Evolutionary conservation across 2,888 invertebrate genomes (phyloP), one percentile per base, ranked within the genome.

Genomic region (Clunio marinus): DNA sequence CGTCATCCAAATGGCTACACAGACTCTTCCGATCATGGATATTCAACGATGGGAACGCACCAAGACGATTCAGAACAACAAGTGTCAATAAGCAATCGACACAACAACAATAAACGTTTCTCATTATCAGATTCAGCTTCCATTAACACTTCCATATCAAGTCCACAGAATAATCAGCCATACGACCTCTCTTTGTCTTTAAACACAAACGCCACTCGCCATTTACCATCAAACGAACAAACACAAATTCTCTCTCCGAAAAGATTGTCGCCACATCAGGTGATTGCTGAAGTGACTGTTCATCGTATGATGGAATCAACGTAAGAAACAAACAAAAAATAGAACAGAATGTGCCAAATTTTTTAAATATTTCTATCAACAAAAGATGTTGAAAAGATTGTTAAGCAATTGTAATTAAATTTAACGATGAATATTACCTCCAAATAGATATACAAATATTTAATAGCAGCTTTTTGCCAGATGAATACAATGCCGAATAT

Each of bases 221-320:
- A 27, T 13, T 32, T 22, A 10, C 58, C 62, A 22, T 32, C 51
- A 60, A 51, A 24, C 7, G 51, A 69, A 80, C 4, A 69, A 82
- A 83, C 7, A 80, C 81, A 2, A 22, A 78, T 83, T 70, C 82
- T 83, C 10, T 80, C 83, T 69, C 83, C 82, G 15, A 81, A 81
- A 72, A 81, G 81, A 69, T 57, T 71, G 58, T 71, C 71, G 37
- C 73, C 76, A 8, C 85, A 85, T 76, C 84, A 83, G 76, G 85
- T 93, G 70, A 81, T 93, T 73, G 93, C 91, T 58, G 89, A 92
- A n/a, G 93, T 93, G 27, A 93, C 91, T 66, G 93, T 94, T 69
- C 93, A 94, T 77, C 84, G 89, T 73, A 86, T 89, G 76, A 91
- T 93, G 90, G 93, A 93, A 24, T 65, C 55, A 17, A 25, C 25